These are phyloP conservation scores for Callosobruchus maculatus DNA, from an alignment of 2,888 invertebrate species.

Conservation along the genomic window DNA sequence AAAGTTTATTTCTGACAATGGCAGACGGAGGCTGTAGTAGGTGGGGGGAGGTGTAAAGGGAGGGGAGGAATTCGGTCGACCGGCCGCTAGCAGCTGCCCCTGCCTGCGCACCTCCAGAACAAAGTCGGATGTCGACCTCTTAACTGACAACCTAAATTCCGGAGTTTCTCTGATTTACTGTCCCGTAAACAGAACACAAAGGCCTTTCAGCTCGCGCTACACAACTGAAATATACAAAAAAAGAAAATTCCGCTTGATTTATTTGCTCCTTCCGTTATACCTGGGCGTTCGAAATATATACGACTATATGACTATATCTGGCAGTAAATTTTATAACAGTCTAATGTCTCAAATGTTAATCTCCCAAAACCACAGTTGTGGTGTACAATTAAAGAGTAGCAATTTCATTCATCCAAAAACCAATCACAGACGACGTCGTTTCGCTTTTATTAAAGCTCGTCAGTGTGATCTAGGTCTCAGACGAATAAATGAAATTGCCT, in stretches of 20 bases:
- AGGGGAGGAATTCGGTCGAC: background rate
- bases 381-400: too few relatives aligned
- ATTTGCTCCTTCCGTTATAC: background rate
- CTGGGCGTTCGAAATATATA: too few relatives aligned
- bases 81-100: background rate
- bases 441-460: too few relatives aligned
- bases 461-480: too few relatives aligned
- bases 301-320: too few relatives aligned
- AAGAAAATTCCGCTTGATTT: background rate
- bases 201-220: background rate
- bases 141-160: background rate
- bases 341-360: too few relatives aligned
- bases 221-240: background rate
- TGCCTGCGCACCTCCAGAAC: background rate
- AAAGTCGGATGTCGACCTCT: background rate
- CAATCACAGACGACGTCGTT: too few relatives aligned
- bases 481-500: too few relatives aligned
- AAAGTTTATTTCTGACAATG: background rate
- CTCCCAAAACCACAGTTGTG: too few relatives aligned
- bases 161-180: background rate
- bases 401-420: too few relatives aligned
- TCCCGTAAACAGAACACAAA: background rate
- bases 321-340: too few relatives aligned
- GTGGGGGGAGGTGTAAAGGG: background rate
- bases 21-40: background rate